Evolutionary conservation across 1,140 invertebrate genomes (phyloP).

Genomic region (Amyelois transitella): DNA sequence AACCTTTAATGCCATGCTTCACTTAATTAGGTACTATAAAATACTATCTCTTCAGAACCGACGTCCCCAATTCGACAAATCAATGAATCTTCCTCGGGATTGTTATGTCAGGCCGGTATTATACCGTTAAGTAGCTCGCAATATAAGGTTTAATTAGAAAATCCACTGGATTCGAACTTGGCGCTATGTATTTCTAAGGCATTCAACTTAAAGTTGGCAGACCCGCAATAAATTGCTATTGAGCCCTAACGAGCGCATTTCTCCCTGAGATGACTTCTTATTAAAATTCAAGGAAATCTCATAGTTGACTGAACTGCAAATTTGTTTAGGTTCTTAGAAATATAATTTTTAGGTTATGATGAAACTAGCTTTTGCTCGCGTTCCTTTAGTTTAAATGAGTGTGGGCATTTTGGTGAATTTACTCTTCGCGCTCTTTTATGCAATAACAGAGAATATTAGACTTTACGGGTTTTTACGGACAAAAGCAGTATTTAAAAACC

Average conservation of each 20-base stretch:
- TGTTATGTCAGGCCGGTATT: constrained; percentile 1
- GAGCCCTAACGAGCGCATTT: constrained; percentile 1
- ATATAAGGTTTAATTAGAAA: constrained; percentile 6
- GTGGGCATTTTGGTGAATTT: too few species aligned
- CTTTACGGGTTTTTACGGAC: too few species aligned
- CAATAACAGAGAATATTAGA: too few species aligned
- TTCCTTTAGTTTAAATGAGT: too few species aligned
- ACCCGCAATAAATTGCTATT: constrained; percentile 4
- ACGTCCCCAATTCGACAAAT: too few species aligned
- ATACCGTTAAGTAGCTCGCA: background rate
- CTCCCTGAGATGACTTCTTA: background rate
- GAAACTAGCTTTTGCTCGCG: background rate
- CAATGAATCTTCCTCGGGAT: background rate
- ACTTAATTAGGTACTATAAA: background rate
- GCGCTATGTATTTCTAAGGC: background rate
- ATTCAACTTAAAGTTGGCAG: constrained; percentile 1
- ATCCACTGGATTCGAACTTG: background rate
- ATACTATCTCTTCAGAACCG: too few species aligned
- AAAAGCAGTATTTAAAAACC: too few species aligned
- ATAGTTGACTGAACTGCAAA: background rate
- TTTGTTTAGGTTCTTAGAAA: background rate
- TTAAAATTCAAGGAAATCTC: background rate
- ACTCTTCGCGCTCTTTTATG: too few species aligned
- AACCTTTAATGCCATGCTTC: too few species aligned
- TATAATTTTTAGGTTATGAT: too few species aligned